A percentile compares a stretch with the other conserved stretches of the same genome.
Conservation (phyloP, 2,113 vertebrate species). For the Athene noctua region DNA sequence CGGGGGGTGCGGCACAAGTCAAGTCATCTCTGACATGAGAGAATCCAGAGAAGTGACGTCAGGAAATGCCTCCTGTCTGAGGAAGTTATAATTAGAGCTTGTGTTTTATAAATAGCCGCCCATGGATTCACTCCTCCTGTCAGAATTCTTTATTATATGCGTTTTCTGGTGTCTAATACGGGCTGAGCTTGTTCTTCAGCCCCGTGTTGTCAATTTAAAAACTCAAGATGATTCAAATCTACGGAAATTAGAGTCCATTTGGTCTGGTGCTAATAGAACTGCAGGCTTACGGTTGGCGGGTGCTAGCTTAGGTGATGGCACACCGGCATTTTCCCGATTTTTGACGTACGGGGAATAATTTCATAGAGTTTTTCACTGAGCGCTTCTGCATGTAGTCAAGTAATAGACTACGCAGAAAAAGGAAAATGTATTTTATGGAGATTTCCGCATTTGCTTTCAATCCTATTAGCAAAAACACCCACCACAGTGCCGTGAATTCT, state of each 20-base stretch:
- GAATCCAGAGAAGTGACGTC: neutral
- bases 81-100: neutral
- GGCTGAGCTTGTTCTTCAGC: neutral
- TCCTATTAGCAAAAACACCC: neutral
- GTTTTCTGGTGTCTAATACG: rapidly evolving
- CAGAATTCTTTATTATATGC: neutral
- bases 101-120: neutral
- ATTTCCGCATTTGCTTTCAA: neutral
- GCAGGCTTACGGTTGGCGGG: rapidly evolving
- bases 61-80: rapidly evolving
- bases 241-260: rapidly evolving
- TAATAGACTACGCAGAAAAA: neutral
- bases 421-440: neutral
- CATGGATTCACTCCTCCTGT: neutral
- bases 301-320: rapidly evolving
- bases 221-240: rapidly evolving
- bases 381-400: rapidly evolving
- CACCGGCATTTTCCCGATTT: rapidly evolving
- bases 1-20: neutral
- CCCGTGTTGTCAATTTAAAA: neutral
- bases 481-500: neutral
- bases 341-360: neutral
- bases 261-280: neutral
- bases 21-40: neutral
- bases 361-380: neutral